These are phyloP conservation scores for Lysandra coridon DNA, from an alignment of 2,888 invertebrate species.

Conservation along the genomic window DNA sequence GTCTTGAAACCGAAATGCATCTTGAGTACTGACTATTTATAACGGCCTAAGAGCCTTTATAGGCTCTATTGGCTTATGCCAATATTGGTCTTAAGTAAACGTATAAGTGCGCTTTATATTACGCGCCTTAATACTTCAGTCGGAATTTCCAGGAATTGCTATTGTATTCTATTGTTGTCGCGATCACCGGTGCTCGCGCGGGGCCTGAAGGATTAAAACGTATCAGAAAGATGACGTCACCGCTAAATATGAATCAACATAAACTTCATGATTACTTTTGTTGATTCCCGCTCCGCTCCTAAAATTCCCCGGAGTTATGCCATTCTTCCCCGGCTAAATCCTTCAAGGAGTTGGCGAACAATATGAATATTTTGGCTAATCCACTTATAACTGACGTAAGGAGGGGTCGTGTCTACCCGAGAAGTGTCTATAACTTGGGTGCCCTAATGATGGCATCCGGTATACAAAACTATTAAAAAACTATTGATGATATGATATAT, in stretches of 20 bases:
- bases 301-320: slow-evolving; percentile 4
- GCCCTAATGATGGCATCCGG: background rate
- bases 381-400: background rate
- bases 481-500: no score
- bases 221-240: background rate
- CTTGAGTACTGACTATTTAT: no score
- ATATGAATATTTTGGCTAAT: slow-evolving; percentile 29
- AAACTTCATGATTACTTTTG: slow-evolving; percentile 1
- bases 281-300: background rate
- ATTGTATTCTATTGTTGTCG: no score
- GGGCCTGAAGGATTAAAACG: no score
- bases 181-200: no score
- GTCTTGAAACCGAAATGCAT: no score
- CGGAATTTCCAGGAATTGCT: no score
- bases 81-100: no score
- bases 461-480: no score
- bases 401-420: background rate
- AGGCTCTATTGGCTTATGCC: no score
- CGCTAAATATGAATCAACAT: background rate
- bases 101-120: background rate
- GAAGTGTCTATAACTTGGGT: background rate
- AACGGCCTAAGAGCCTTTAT: no score
- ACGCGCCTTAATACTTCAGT: no score
- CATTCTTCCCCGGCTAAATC: slow-evolving; percentile 29
- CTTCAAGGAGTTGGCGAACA: slow-evolving; percentile 34